Evolutionary conservation across 1,140 invertebrate genomes (phyloP).

Genomic region (Conopomorpha cramerella): DNA sequence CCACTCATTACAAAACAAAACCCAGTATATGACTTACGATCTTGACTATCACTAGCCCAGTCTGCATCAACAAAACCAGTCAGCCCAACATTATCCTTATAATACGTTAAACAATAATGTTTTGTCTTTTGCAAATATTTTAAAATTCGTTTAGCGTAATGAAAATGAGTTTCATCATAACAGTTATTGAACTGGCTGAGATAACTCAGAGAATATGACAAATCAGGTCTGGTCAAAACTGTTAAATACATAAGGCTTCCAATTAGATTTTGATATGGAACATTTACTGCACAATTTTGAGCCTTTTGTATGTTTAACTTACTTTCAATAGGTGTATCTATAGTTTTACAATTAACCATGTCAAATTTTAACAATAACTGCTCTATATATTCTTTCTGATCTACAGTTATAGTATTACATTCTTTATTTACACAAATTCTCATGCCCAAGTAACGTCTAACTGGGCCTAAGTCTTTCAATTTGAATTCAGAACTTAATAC

Average conservation of each 20-base stretch:
- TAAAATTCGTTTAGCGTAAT: not conserved
- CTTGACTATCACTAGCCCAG: not conserved
- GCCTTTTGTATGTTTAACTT: not conserved
- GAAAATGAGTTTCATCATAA: not conserved
- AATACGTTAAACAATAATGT: not conserved
- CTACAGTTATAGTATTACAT: too few species aligned
- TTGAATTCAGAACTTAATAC: too few species aligned
- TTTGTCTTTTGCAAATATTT: conserved; percentile 1
- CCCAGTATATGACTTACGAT: not conserved
- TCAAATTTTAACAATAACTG: not conserved
- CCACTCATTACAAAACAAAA: not conserved
- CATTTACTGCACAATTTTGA: not conserved
- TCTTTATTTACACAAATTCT: too few species aligned
- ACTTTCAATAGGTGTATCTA: conserved; percentile 1
- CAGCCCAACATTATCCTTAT: not conserved
- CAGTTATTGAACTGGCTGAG: not conserved
- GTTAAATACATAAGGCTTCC: not conserved
- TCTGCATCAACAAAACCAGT: not conserved
- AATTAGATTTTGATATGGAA: not conserved
- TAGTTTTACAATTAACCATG: not conserved
- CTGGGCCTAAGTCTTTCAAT: too few species aligned
- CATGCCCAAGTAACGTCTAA: too few species aligned
- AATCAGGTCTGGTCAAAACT: not conserved
- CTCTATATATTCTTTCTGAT: conserved; percentile 1
- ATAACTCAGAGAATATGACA: not conserved